A percentile compares a stretch with the other conserved stretches of the same genome.
Conservation (phyloP, 2,797 vertebrate species). For the Parauchenoglanis punctatus region DNA sequence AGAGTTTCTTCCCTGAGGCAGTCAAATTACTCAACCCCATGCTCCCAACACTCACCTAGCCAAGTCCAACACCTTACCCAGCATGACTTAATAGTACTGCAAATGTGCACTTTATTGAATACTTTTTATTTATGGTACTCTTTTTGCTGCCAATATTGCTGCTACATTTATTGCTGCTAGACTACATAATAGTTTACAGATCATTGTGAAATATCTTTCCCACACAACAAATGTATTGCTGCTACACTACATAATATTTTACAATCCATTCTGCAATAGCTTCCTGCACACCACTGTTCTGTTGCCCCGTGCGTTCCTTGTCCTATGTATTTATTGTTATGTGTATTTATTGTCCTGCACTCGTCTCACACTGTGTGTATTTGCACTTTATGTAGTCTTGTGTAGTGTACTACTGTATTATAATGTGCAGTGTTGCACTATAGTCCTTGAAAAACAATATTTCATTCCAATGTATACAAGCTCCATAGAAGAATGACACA, state of each 20-base stretch:
- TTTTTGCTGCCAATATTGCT: neutral
- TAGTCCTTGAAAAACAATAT: neutral
- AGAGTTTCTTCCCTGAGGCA: neutral
- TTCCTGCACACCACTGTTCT: neutral
- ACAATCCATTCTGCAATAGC: neutral
- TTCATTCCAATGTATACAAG: neutral
- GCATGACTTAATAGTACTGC: neutral
- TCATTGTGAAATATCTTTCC: neutral
- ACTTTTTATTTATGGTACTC: neutral
- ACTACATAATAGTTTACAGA: neutral
- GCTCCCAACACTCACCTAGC: neutral
- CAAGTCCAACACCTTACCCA: neutral
- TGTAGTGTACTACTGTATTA: neutral
- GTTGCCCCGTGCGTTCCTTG: neutral
- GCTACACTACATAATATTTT: neutral
- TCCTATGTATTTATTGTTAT: neutral
- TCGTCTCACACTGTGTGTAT: neutral
- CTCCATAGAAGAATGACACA: neutral
- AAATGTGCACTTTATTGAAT: neutral
- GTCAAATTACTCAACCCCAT: neutral
- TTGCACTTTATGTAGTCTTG: neutral
- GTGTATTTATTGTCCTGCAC: neutral
- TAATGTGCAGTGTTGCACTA: neutral
- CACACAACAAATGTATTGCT: neutral
- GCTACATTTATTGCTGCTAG: neutral